Conservation (phyloP, 2,113 vertebrate species). For the Barnardius zonarius region DNA sequence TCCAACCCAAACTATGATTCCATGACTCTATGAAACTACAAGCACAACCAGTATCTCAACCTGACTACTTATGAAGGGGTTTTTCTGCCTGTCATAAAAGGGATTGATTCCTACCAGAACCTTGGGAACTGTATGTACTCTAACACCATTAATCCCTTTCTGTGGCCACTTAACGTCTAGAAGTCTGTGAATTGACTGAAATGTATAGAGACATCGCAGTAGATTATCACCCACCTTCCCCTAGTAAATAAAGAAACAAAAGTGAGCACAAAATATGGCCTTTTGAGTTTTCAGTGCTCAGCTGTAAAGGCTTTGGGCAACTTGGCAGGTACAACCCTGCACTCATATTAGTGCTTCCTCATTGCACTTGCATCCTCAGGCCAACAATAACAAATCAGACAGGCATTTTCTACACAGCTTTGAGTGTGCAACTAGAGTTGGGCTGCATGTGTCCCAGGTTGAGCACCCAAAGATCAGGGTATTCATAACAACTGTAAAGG, state of each 20-base stretch:
- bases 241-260: not conserved
- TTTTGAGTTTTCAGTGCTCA: not conserved
- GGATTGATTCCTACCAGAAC: not conserved
- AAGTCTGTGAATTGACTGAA: not conserved
- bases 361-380: not conserved
- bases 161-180: not conserved
- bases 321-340: not conserved
- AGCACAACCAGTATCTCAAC: not conserved
- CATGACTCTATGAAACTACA: not conserved
- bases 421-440: accelerated
- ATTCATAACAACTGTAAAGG: not conserved
- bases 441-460: not conserved
- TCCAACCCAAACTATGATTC: not conserved
- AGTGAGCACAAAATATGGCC: not conserved
- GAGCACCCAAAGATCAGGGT: not conserved
- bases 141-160: not conserved
- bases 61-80: not conserved
- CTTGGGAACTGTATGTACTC: not conserved
- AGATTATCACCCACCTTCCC: not conserved
- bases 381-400: accelerated
- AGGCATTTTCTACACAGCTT: not conserved
- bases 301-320: not conserved
- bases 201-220: not conserved
- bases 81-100: not conserved
- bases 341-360: not conserved